Evolutionary conservation across 2,888 invertebrate species (phyloP), one percentile per base, ranked within the genome.

Genomic region (Diarsia mendica): DNA sequence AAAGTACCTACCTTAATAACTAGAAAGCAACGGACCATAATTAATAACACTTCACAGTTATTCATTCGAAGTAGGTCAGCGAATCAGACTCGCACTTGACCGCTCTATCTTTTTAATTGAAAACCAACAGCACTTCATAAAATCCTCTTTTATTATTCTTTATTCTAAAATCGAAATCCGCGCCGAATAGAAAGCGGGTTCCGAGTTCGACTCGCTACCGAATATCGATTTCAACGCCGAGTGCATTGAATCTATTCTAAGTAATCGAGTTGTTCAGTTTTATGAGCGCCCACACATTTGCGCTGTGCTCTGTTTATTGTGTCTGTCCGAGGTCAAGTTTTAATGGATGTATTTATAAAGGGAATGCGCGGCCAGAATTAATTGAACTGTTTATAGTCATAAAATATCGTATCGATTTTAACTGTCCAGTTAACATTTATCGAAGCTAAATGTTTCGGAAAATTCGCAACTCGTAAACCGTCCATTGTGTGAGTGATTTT

Each of bases 331-430:
- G 84, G 84, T 71, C 82, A 77, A 71, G 65, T 70, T 85, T 77
- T 77, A 83, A 79, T 79, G 85, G 64, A 61, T 74, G 72, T 81
- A 79, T 85, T 77, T 85, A 83, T 79, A 83, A 65, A 72, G 44
- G 60, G 11, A 67, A 70, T 60, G 71, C 11, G 8, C 53, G 48
- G 13, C 69, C 67, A 79, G 73, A 73, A 49, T 79, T 63, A 65
- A 73, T 63, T 67, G 77, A 80, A 55, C 68, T 66, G 55, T 82
- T 74, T 69, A 69, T 69, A 51, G 74, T 44, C 51, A 69, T 67
- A 63, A 23, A 67, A 73, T 69, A 58, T 67, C 33, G 58, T 60
- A 69, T 67, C 48, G 72, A 64, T 82, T 61, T 81, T 66, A 64
- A 75, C 66, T 49, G 55, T 63, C 18, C 2, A 49, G 48, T n/a